phyloP scores from a whole-genome alignment of 2,797 vertebrate species.

The Pteronotus mesoamericanus region DNA sequence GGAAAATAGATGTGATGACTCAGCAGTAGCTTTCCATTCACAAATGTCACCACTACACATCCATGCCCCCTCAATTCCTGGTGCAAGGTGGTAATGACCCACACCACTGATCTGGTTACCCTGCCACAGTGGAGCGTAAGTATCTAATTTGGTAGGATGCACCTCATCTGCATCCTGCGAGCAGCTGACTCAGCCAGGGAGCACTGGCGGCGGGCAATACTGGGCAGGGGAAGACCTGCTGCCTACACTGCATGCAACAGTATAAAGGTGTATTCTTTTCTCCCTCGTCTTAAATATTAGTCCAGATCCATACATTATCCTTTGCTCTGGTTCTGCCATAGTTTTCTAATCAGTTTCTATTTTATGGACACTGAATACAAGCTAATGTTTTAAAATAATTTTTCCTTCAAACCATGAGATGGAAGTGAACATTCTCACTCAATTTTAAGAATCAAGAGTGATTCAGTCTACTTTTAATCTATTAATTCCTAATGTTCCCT shows the following conservation, averaged over 20 bases:
- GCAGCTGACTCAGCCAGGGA: neutral
- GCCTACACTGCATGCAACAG: neutral
- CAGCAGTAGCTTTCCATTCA: neutral
- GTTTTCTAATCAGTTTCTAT: neutral
- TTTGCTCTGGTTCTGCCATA: neutral
- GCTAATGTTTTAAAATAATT: neutral
- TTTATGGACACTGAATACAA: neutral
- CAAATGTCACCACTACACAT: neutral
- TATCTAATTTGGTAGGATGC: neutral
- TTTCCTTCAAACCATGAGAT: neutral
- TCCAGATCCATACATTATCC: neutral
- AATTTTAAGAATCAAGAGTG: neutral
- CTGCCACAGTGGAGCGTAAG: neutral
- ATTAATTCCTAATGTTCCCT: neutral
- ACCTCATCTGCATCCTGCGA: neutral
- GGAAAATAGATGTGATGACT: neutral
- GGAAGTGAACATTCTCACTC: neutral
- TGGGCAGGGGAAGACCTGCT: neutral
- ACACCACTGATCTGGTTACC: neutral
- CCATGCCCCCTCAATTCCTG: neutral
- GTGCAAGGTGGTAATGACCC: neutral
- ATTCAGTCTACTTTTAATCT: neutral
- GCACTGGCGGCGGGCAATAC: accelerated
- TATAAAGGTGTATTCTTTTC: neutral
- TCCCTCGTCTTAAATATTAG: neutral